Evolutionary conservation across 2,888 invertebrate species (phyloP).

Genomic region (Portevinia maculata): DNA sequence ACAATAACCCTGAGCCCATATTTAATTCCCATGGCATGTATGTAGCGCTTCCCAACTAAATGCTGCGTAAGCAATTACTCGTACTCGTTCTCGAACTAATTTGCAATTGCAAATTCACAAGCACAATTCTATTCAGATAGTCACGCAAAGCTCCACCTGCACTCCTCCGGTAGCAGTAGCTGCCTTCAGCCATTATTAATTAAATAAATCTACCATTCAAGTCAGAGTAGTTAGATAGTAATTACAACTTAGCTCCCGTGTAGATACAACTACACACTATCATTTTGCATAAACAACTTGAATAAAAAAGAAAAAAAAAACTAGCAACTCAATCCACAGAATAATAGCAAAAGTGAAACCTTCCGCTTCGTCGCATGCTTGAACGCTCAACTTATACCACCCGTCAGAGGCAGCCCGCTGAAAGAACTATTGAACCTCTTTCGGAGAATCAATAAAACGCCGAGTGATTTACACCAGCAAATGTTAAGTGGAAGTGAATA

Average conservation of each 20-base stretch:
- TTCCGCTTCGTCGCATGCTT: constrained; percentile 50
- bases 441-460: constrained; percentile 50
- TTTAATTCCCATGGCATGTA: background rate
- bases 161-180: background rate
- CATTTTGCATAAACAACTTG: constrained; percentile 15
- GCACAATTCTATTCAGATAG: constrained; percentile 52
- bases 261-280: constrained; percentile 18
- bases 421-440: constrained; percentile 20
- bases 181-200: constrained; percentile 56
- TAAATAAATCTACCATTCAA: constrained; percentile 65
- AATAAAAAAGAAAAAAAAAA: constrained; percentile 21
- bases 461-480: constrained; percentile 58
- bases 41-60: constrained; percentile 1
- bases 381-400: constrained; percentile 29
- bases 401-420: background rate
- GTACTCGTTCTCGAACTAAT: no score
- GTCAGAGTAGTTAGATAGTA: constrained; percentile 32
- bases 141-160: constrained; percentile 50
- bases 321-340: constrained; percentile 29
- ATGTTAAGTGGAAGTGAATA: constrained; percentile 61
- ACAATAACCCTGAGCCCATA: background rate
- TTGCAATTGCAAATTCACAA: constrained; percentile 30
- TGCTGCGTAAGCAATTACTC: constrained; percentile 8
- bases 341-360: constrained; percentile 67
- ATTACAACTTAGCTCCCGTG: constrained; percentile 60